Conservation (phyloP, 1,140 invertebrate genomes). For the Phortica variegata region DNA sequence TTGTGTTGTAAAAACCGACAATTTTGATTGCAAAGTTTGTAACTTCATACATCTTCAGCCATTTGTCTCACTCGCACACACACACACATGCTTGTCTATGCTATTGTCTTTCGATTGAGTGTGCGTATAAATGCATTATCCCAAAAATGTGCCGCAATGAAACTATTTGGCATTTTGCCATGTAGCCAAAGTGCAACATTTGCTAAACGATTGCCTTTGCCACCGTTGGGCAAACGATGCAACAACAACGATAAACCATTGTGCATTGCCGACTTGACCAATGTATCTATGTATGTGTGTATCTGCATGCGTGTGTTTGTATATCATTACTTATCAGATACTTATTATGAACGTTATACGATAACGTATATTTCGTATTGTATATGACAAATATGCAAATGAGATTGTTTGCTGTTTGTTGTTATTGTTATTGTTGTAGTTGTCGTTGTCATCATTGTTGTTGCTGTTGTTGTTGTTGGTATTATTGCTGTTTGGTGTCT, state of each 20-base stretch:
- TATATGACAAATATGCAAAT: conserved; percentile 53
- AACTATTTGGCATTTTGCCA: too few species aligned
- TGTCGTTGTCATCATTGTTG: conserved; percentile 15
- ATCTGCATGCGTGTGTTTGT: conserved; percentile 39
- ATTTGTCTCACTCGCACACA: conserved; percentile 36
- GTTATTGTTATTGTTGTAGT: conserved; percentile 48
- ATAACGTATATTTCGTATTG: conserved; percentile 53
- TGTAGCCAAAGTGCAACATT: too few species aligned
- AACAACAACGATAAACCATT: too few species aligned
- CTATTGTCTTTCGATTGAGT: neutral
- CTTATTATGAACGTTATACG: conserved; percentile 47
- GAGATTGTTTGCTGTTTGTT: conserved; percentile 52
- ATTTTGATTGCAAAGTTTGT: too few species aligned
- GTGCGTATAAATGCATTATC: too few species aligned
- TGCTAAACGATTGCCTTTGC: too few species aligned
- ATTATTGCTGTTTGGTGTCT: conserved; percentile 53
- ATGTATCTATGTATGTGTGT: conserved; percentile 7
- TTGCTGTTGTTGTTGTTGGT: conserved; percentile 38
- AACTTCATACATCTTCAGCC: too few species aligned
- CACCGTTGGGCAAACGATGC: too few species aligned
- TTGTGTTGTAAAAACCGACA: too few species aligned
- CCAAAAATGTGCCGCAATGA: too few species aligned
- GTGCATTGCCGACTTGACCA: too few species aligned
- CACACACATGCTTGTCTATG: conserved; percentile 8
- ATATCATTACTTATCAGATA: conserved; percentile 55